phyloP scores from a whole-genome alignment of 2,888 invertebrate genomes.

The Neria commutata region DNA sequence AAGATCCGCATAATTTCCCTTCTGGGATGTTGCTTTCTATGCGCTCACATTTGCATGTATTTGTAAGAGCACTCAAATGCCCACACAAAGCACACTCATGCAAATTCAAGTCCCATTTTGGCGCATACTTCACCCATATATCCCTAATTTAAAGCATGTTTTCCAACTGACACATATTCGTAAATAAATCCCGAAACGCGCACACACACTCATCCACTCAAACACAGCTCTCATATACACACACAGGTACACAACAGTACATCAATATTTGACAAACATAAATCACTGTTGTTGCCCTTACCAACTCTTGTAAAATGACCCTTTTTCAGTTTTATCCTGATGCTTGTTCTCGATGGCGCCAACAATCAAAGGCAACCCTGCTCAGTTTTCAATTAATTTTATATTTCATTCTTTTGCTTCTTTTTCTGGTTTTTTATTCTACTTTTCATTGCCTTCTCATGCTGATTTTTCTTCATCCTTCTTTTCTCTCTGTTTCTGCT shows the following conservation, averaged over 20 bases:
- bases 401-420: slow-evolving; percentile 28
- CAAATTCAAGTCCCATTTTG: slow-evolving; percentile 11
- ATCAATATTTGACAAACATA: neutral
- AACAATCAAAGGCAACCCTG: too few species aligned
- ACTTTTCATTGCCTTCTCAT: slow-evolving; percentile 15
- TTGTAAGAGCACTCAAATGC: too few species aligned
- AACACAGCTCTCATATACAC: neutral
- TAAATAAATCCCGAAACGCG: neutral
- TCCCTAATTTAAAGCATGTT: too few species aligned
- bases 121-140: slow-evolving; percentile 44
- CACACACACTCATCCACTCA: neutral
- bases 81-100: slow-evolving; percentile 35
- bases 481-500: slow-evolving; percentile 20
- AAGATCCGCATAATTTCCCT: too few species aligned
- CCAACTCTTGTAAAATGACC: neutral
- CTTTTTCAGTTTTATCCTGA: slow-evolving; percentile 8
- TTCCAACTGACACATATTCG: neutral
- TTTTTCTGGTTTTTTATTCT: slow-evolving; percentile 21
- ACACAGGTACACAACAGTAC: neutral
- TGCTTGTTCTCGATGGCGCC: slow-evolving; percentile 2
- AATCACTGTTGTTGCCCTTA: neutral
- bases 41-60: too few species aligned
- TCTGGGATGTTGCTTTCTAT: too few species aligned
- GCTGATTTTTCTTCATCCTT: slow-evolving; percentile 22
- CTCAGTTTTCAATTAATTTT: slow-evolving; percentile 24